Percentiles rank a stretch among this genome's conserved stretches.
Conservation (phyloP, 2,797 vertebrate species). For the Takifugu ocellatus region DNA sequence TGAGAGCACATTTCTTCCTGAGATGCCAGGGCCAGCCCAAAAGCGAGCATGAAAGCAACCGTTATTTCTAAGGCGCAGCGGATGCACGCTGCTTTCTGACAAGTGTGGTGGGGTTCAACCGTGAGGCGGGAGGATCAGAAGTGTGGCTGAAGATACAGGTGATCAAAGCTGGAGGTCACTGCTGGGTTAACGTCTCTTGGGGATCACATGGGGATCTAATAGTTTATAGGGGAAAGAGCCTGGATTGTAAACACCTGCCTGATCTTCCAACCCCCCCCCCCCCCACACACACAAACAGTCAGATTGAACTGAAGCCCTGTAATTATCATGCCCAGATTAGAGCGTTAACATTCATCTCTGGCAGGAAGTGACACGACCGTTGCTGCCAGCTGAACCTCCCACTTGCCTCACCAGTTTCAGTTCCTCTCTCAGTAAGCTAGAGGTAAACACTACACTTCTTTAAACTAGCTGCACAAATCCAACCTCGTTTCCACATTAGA, state of each 20-base stretch:
- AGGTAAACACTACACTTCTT: neutral
- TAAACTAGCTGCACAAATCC: conserved; percentile 2
- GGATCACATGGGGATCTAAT: conserved; percentile 10
- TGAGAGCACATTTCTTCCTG: conserved; percentile 11
- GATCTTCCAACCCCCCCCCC: conserved; percentile 5
- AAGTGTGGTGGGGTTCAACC: neutral
- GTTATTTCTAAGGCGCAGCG: neutral
- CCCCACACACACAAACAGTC: conserved; percentile 7
- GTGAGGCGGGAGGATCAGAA: conserved; percentile 3
- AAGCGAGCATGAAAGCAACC: neutral
- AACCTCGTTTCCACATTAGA: conserved; percentile 9
- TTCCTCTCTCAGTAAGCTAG: conserved; percentile 29
- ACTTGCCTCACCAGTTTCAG: conserved; percentile 40
- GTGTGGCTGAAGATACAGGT: neutral
- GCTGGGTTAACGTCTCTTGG: conserved; percentile 14
- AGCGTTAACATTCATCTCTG: conserved; percentile 7
- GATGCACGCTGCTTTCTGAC: conserved; percentile 1
- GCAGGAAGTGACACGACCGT: conserved; percentile 41
- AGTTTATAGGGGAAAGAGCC: conserved; percentile 15
- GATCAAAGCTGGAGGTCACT: conserved; percentile 1
- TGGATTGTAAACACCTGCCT: neutral
- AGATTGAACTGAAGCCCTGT: conserved; percentile 18
- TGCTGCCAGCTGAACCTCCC: conserved; percentile 42
- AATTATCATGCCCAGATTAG: conserved; percentile 50
- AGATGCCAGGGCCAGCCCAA: conserved; percentile 12